phyloP scores from a whole-genome alignment of 37 sponge, comb jelly and placozoan species.

The Eunapius fragilis region DNA sequence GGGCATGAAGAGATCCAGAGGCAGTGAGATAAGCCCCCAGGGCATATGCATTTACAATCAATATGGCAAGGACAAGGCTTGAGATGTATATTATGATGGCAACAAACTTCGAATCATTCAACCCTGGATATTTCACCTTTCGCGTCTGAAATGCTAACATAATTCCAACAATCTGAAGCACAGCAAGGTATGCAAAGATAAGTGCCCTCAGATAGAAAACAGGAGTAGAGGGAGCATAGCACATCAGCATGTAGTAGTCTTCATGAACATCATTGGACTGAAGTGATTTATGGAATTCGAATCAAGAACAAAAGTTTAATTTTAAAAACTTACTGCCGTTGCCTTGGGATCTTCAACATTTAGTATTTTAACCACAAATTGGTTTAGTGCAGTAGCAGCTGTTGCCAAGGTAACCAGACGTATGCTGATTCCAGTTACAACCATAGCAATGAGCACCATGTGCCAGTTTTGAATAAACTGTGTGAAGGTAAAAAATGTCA shows the following conservation, averaged over 20 bases:
- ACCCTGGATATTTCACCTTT: slow-evolving; percentile 8
- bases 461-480: slow-evolving; percentile 45
- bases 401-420: neutral
- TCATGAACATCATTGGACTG: neutral
- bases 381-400: neutral
- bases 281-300: neutral
- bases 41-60: slow-evolving; percentile 23
- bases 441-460: neutral
- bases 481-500: neutral
- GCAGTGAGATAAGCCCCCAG: neutral
- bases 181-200: slow-evolving; percentile 16
- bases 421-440: slow-evolving; percentile 10
- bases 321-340: neutral
- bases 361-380: neutral
- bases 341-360: neutral
- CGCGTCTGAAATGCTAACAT: slow-evolving; percentile 32
- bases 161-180: slow-evolving; percentile 22
- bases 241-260: slow-evolving; percentile 2
- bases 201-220: neutral
- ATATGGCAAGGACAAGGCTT: slow-evolving; percentile 19
- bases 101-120: slow-evolving; percentile 33
- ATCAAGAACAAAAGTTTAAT: neutral
- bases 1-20: slow-evolving; percentile 9
- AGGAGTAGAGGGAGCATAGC: neutral
- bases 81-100: slow-evolving; percentile 33